These are phyloP conservation scores for Scaptomyza graminum DNA, from an alignment of 1,140 invertebrate species.

Conservation along the genomic window DNA sequence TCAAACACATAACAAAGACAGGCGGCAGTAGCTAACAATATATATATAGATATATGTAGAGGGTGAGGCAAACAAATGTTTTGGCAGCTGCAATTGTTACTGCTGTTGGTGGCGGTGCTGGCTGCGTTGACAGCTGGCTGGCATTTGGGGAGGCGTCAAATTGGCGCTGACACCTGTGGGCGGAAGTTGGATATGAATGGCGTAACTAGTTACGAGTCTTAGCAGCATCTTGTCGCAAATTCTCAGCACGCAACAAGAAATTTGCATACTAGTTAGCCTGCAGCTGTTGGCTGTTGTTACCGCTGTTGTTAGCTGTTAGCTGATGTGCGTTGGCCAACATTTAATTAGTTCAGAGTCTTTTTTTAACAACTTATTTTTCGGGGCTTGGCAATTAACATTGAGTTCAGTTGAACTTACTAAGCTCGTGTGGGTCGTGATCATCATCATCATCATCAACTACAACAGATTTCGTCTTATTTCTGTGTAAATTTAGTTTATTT, in stretches of 20 bases:
- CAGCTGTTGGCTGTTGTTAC: slow-evolving; percentile 17
- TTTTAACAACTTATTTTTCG: slow-evolving; percentile 45
- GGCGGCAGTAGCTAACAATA: slow-evolving; percentile 18
- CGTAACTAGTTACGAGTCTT: slow-evolving; percentile 29
- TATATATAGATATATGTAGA: background rate
- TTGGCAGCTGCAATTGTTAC: slow-evolving; percentile 58
- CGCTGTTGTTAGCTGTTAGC: slow-evolving; percentile 16
- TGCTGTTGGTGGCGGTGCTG: slow-evolving; percentile 29
- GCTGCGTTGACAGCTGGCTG: slow-evolving; percentile 60
- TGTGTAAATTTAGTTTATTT: slow-evolving; percentile 7
- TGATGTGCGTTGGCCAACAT: slow-evolving; percentile 65
- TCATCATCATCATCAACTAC: slow-evolving; percentile 8
- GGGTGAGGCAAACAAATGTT: background rate
- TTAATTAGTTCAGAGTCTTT: slow-evolving; percentile 69
- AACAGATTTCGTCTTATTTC: slow-evolving; percentile 20
- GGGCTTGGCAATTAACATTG: slow-evolving; percentile 78
- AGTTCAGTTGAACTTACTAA: slow-evolving; percentile 53
- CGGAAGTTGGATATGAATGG: slow-evolving; percentile 27
- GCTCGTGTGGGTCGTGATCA: slow-evolving; percentile 57
- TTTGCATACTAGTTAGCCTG: slow-evolving; percentile 44
- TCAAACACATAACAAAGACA: slow-evolving; percentile 33
- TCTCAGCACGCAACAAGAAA: slow-evolving; percentile 38
- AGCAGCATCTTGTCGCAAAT: slow-evolving; percentile 28
- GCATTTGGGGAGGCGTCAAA: slow-evolving; percentile 51
- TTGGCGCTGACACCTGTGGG: slow-evolving; percentile 63